A percentile compares a stretch with the other conserved stretches of the same genome.
Conservation (phyloP, 2,113 vertebrate genomes). For the Callorhinus ursinus region DNA sequence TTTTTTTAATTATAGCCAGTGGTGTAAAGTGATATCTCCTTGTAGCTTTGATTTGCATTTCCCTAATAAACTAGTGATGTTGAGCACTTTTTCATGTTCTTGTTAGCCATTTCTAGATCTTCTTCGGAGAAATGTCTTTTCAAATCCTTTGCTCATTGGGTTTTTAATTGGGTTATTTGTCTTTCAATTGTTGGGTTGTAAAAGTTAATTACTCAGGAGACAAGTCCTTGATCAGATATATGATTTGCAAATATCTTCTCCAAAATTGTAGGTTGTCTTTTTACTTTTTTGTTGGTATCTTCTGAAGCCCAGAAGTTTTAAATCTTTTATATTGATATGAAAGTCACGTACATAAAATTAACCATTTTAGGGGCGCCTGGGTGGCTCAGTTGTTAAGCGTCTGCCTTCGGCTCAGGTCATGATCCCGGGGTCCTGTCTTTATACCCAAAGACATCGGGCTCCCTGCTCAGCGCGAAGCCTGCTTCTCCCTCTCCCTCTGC, state of each 20-base stretch:
- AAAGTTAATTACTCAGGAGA: neutral
- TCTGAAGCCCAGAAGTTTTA: neutral
- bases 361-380: neutral
- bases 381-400: too few species aligned
- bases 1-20: neutral
- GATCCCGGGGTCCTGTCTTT: too few species aligned
- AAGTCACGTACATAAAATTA: conserved; percentile 11
- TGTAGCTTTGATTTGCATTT: neutral
- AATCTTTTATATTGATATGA: neutral
- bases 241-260: neutral
- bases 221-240: neutral
- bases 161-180: conserved; percentile 9
- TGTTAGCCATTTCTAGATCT: neutral
- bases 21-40: neutral
- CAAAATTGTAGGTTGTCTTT: neutral
- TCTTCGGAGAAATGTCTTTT: neutral
- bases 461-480: too few species aligned
- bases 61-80: neutral
- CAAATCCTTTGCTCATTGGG: neutral
- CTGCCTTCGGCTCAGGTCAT: too few species aligned
- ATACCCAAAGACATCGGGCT: too few species aligned
- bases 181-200: neutral
- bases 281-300: neutral
- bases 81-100: neutral
- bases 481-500: too few species aligned